These are phyloP conservation scores for Laticauda laticaudata DNA, from an alignment of 2,113 vertebrate genomes.

Conservation along the genomic window DNA sequence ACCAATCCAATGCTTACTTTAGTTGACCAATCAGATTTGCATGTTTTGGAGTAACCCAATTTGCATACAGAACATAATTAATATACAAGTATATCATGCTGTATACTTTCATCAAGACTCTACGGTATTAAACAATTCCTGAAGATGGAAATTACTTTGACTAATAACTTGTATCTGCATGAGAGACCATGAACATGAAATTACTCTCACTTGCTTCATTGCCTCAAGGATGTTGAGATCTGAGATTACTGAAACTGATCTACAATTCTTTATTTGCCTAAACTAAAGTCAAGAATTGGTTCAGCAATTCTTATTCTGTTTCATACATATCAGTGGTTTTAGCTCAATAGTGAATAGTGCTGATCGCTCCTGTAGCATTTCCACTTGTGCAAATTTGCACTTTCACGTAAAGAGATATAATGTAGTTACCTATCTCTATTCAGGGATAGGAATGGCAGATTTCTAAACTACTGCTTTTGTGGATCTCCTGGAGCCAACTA, in stretches of 20 bases:
- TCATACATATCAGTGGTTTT: neutral
- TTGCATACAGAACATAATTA: too few relatives aligned
- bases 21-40: too few relatives aligned
- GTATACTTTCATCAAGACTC: neutral
- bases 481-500: neutral
- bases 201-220: neutral
- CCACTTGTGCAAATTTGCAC: neutral
- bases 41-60: too few relatives aligned
- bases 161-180: constrained; percentile 1
- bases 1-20: too few relatives aligned
- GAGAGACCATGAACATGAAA: neutral
- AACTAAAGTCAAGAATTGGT: neutral
- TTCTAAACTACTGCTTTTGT: neutral
- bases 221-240: neutral
- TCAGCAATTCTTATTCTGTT: neutral
- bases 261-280: neutral
- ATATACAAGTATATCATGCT: neutral
- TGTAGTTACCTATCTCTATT: neutral
- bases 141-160: neutral
- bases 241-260: neutral
- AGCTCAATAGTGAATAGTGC: neutral
- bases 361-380: neutral
- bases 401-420: neutral
- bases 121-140: neutral
- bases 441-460: neutral